Evolutionary conservation across 2,797 vertebrate species (phyloP).

Genomic region (Agapornis canus): DNA sequence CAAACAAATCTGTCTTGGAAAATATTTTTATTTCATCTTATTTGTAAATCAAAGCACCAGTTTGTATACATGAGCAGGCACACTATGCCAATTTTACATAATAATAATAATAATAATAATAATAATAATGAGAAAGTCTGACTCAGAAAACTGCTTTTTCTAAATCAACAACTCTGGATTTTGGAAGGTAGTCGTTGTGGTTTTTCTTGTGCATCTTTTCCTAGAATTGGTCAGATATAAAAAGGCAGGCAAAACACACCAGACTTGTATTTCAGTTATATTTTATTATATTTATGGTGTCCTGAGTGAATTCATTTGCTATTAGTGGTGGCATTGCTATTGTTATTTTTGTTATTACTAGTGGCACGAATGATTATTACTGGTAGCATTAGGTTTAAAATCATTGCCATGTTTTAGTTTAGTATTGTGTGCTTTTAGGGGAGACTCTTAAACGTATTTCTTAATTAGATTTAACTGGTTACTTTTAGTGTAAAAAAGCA

Average conservation of each 20-base stretch:
- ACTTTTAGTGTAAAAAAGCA: background rate
- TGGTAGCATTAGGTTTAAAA: background rate
- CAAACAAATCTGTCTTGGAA: background rate
- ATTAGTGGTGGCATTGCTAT: background rate
- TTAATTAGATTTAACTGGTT: background rate
- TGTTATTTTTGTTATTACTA: background rate
- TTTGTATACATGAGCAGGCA: background rate
- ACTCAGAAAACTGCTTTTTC: background rate
- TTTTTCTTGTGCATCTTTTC: background rate
- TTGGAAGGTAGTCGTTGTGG: background rate
- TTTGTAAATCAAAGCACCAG: background rate
- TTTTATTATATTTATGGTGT: background rate
- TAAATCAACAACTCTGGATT: background rate
- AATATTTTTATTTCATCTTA: background rate
- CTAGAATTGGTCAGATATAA: background rate
- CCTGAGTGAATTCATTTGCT: background rate
- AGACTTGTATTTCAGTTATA: background rate
- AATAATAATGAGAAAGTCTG: background rate
- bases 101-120: background rate
- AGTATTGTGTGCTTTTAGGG: background rate
- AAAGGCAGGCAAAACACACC: background rate
- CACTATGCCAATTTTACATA: background rate
- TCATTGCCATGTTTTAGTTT: background rate
- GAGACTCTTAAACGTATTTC: background rate
- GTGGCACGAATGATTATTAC: background rate